phyloP scores from a whole-genome alignment of 2,113 vertebrate genomes.

The Indri indri region DNA sequence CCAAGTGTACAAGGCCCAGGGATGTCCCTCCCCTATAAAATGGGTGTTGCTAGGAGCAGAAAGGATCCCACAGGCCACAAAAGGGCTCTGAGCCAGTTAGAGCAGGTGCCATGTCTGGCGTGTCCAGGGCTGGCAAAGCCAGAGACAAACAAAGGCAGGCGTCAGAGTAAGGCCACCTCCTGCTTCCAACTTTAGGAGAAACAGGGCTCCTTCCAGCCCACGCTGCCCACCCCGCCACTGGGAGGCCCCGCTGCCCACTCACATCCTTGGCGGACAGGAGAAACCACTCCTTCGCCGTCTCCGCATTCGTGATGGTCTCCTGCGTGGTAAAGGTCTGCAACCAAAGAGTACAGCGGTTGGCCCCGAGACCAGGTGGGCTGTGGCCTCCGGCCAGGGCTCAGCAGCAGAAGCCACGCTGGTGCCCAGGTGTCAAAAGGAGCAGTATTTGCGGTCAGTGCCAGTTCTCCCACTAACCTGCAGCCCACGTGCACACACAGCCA shows the following conservation, averaged over 20 bases:
- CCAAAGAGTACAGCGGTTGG: neutral
- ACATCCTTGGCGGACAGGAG: slow-evolving; percentile 91
- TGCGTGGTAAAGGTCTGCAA: slow-evolving; percentile 97
- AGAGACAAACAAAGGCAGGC: neutral
- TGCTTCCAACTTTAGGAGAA: neutral
- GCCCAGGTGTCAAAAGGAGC: neutral
- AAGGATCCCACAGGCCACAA: neutral
- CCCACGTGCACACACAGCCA: neutral
- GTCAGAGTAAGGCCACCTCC: neutral
- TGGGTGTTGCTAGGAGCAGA: neutral
- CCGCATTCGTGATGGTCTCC: slow-evolving; percentile 99
- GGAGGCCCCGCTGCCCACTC: slow-evolving; percentile 83
- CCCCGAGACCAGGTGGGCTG: neutral
- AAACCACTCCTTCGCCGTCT: slow-evolving; percentile 97
- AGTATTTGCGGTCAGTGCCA: neutral
- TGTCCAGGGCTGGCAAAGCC: neutral
- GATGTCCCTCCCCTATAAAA: neutral
- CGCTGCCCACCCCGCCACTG: too few relatives aligned
- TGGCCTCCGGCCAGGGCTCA: neutral
- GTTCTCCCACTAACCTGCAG: neutral
- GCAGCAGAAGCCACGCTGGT: neutral
- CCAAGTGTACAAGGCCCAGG: neutral
- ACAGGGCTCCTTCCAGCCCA: neutral
- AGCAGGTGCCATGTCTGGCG: neutral
- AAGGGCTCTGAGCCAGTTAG: neutral